Conservation (phyloP, 1,140 invertebrate species). For the Drosophila watanabei region DNA sequence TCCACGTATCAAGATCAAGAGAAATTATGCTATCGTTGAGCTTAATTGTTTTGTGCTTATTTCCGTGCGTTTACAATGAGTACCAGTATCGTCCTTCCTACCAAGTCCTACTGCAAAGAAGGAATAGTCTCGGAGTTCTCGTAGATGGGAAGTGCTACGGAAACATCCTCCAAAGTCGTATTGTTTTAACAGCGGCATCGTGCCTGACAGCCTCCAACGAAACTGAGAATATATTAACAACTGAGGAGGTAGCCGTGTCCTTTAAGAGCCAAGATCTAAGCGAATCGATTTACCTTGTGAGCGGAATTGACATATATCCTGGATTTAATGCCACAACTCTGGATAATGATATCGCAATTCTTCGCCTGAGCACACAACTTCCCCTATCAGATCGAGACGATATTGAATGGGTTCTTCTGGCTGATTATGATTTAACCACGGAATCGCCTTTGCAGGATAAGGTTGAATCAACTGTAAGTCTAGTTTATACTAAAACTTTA, state of each 20-base stretch:
- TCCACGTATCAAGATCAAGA: conserved; percentile 12
- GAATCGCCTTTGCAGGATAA: conserved; percentile 2
- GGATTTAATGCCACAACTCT: conserved; percentile 16
- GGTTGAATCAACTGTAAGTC: conserved; percentile 25
- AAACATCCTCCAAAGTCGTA: conserved; percentile 47
- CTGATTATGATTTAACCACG: conserved; percentile 18
- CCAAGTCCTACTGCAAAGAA: conserved; percentile 31
- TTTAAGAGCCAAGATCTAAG: not conserved
- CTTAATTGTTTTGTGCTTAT: conserved; percentile 22
- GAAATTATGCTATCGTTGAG: conserved; percentile 25
- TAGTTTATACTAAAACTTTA: not conserved
- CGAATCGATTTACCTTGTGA: conserved; percentile 24
- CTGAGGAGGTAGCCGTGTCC: conserved; percentile 15
- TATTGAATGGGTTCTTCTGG: conserved; percentile 36
- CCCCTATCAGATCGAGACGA: conserved; percentile 31
- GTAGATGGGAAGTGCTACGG: conserved; percentile 29
- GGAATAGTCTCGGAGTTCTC: conserved; percentile 8
- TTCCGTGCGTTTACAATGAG: conserved; percentile 26
- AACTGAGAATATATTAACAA: not conserved
- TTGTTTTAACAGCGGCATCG: conserved; percentile 46
- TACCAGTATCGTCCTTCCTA: conserved; percentile 21
- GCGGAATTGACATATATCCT: conserved; percentile 11
- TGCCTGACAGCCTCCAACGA: conserved; percentile 13
- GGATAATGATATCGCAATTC: conserved; percentile 37
- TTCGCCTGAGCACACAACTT: conserved; percentile 28